A percentile compares a stretch with the other conserved stretches of the same genome.
Conservation (phyloP, 2,888 invertebrate genomes). For the Cerceris ruficornis region DNA sequence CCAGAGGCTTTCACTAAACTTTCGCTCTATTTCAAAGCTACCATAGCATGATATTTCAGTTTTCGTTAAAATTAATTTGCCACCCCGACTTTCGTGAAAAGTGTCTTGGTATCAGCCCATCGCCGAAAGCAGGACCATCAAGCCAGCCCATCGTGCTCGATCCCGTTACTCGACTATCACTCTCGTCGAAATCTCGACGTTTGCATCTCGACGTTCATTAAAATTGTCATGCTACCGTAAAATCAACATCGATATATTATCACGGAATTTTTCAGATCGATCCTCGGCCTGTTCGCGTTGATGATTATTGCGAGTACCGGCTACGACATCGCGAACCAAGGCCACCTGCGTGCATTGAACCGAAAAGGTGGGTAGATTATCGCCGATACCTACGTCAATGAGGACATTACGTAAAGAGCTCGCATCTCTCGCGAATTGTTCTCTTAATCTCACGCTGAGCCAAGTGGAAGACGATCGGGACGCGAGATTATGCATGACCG, state of each 20-base stretch:
- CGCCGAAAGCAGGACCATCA: no score
- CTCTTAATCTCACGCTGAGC: neutral
- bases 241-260: neutral
- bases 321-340: conserved; percentile 70
- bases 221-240: no score
- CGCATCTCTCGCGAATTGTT: neutral
- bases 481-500: conserved; percentile 17
- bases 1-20: no score
- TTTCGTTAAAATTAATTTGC: no score
- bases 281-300: conserved; percentile 65
- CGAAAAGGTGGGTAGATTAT: conserved; percentile 53
- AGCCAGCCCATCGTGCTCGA: no score
- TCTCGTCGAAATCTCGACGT: no score
- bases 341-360: conserved; percentile 34
- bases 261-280: conserved; percentile 43
- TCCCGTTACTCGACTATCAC: no score
- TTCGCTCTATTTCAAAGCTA: no score
- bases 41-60: no score
- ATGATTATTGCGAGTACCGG: conserved; percentile 70
- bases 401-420: conserved; percentile 2
- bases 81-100: no score
- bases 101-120: no score
- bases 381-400: conserved; percentile 25
- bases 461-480: conserved; percentile 8
- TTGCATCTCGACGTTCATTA: no score